A percentile compares a stretch with the other conserved stretches of the same genome.
Conservation (phyloP, 2,888 invertebrate genomes). For the Amphimallon solstitiale region DNA sequence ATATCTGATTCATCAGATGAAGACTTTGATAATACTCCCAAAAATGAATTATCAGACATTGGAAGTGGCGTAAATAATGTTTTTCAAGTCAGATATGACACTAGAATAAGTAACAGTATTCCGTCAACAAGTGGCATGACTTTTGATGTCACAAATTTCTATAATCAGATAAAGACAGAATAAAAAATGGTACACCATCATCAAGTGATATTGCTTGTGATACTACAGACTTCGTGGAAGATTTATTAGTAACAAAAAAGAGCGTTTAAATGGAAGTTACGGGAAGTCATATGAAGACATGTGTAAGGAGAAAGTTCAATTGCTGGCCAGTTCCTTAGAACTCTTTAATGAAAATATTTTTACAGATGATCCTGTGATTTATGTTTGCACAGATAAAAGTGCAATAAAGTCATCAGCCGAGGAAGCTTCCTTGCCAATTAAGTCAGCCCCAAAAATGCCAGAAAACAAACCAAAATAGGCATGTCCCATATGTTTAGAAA, state of each 20-base stretch:
- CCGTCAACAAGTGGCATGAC: no score
- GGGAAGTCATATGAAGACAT: constrained; percentile 8
- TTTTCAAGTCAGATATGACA: no score
- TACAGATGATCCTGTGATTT: constrained; percentile 7
- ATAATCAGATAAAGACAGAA: no score
- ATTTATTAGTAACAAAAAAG: constrained; percentile 12
- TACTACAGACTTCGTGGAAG: constrained; percentile 6
- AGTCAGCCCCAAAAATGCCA: not conserved
- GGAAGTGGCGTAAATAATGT: no score
- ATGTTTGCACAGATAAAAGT: not conserved
- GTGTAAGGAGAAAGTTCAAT: not conserved
- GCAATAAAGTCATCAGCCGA: not conserved
- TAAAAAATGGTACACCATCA: constrained; percentile 1
- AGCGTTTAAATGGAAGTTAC: constrained; percentile 2
- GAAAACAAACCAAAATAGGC: not conserved
- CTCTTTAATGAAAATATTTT: not conserved
- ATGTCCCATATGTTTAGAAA: constrained; percentile 19
- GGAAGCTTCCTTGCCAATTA: not conserved
- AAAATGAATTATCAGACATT: no score
- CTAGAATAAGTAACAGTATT: no score
- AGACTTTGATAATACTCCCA: no score
- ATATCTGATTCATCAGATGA: no score
- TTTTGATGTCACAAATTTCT: no score
- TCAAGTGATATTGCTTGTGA: not conserved
- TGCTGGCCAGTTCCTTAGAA: constrained; percentile 4